Evolutionary conservation across 2,797 vertebrate genomes (phyloP).

Genomic region (Sciurus vulgaris): DNA sequence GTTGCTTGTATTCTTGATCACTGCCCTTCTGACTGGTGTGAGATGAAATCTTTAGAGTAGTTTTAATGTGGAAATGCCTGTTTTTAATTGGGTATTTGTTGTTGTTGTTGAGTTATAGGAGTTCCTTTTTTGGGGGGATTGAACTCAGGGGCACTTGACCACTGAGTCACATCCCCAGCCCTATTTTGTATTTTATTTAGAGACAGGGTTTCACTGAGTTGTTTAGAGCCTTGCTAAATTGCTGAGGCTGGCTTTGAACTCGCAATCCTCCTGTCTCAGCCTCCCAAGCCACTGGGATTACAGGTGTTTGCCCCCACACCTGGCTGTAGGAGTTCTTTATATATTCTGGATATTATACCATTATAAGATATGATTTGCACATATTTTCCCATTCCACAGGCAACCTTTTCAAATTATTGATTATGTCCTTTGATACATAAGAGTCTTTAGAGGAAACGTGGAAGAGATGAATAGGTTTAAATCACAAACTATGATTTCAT

Average conservation of each 20-base stretch:
- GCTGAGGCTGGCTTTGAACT: too few relatives aligned
- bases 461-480: not conserved
- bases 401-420: not conserved
- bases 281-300: too few relatives aligned
- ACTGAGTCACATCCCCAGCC: too few relatives aligned
- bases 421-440: not conserved
- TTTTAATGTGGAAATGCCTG: not conserved
- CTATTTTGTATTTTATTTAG: too few relatives aligned
- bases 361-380: not conserved
- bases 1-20: too few relatives aligned
- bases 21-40: too few relatives aligned
- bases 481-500: not conserved
- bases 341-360: not conserved
- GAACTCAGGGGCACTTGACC: too few relatives aligned
- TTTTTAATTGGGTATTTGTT: not conserved
- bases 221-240: too few relatives aligned
- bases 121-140: not conserved
- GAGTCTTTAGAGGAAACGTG: constrained; percentile 8
- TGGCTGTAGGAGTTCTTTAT: not conserved
- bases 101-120: not conserved
- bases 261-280: too few relatives aligned
- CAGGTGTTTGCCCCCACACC: too few relatives aligned
- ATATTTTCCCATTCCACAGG: not conserved
- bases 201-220: too few relatives aligned
- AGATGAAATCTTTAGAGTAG: too few relatives aligned